These are phyloP conservation scores for Mus minutoides DNA, from an alignment of 2,797 vertebrate genomes.

Conservation along the genomic window DNA sequence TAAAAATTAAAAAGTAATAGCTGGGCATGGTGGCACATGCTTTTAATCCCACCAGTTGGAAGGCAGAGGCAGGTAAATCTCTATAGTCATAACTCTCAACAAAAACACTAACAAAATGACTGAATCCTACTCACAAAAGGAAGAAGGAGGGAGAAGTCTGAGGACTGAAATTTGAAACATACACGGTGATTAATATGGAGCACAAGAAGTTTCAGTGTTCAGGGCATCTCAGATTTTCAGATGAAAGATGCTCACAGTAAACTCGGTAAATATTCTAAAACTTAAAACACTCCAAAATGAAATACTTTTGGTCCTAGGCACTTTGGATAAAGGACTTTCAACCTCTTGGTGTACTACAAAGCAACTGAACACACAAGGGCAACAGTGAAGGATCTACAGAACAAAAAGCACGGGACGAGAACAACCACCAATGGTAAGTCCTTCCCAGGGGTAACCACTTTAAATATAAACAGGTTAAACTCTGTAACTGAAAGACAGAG, in stretches of 20 bases:
- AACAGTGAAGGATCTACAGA: background rate
- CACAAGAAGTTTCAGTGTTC: background rate
- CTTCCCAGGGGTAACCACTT: background rate
- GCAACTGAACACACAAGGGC: background rate
- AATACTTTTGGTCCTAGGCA: background rate
- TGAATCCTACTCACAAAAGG: slow-evolving; percentile 14
- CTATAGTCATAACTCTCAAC: background rate
- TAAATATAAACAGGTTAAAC: slow-evolving; percentile 39
- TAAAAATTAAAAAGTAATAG: background rate
- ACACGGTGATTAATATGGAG: background rate
- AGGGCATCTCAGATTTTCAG: background rate
- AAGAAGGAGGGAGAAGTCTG: background rate
- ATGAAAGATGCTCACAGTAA: background rate
- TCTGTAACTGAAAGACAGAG: background rate
- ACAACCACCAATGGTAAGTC: slow-evolving; percentile 27
- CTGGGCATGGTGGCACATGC: background rate
- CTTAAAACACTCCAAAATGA: background rate
- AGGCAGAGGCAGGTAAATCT: background rate
- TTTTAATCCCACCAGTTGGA: background rate
- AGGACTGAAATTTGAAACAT: background rate
- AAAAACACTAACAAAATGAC: background rate
- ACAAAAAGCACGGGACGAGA: background rate
- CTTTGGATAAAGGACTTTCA: background rate
- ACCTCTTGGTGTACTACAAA: background rate
- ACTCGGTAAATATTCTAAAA: background rate